These are phyloP conservation scores for Artemia sinica DNA, from an alignment of 2,888 invertebrate genomes.

Conservation along the genomic window DNA sequence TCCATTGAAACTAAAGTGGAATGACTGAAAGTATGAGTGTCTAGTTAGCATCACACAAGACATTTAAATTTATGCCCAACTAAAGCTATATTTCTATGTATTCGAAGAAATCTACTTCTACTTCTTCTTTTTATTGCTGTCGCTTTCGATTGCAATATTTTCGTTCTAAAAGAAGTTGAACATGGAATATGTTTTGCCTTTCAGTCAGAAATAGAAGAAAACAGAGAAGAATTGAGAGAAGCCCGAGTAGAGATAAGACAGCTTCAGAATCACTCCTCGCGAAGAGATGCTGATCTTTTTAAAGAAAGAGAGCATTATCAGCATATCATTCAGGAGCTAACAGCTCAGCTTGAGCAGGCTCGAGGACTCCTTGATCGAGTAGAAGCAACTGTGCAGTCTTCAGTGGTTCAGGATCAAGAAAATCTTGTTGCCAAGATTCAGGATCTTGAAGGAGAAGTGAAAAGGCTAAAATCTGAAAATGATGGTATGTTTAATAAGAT, in stretches of 20 bases:
- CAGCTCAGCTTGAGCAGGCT: neutral
- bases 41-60: too few species aligned
- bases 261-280: constrained; percentile 4
- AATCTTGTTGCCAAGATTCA: neutral
- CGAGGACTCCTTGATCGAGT: neutral
- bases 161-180: too few species aligned
- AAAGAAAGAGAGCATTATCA: constrained; percentile 8
- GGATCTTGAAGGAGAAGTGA: constrained; percentile 4
- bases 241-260: neutral
- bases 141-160: too few species aligned
- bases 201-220: neutral
- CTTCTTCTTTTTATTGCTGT: too few species aligned
- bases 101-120: too few species aligned
- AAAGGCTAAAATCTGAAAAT: constrained; percentile 1
- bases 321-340: constrained; percentile 2
- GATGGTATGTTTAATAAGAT: neutral
- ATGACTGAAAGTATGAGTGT: too few species aligned
- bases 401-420: neutral
- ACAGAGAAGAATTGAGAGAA: neutral
- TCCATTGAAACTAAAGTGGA: too few species aligned
- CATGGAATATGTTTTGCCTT: neutral
- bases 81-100: too few species aligned
- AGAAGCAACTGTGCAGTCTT: neutral
- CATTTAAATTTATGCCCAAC: too few species aligned
- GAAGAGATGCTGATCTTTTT: neutral